phyloP scores from a whole-genome alignment of 2,888 invertebrate species.

The Papilio protenor region DNA sequence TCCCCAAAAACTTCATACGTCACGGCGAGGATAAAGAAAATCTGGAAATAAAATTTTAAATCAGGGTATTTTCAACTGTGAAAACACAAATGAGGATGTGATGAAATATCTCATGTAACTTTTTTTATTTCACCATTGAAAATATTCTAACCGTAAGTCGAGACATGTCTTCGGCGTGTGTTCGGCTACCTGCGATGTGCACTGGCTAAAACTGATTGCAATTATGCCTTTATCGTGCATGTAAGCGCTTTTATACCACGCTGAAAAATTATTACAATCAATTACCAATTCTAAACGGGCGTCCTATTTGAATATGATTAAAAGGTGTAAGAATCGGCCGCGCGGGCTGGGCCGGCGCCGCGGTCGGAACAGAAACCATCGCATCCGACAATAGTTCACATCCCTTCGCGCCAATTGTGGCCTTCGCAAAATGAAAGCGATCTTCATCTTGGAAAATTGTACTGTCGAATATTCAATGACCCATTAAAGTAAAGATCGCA shows the following conservation, averaged over 20 bases:
- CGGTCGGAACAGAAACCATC: conserved; percentile 47
- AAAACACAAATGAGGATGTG: not conserved
- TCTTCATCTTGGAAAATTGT: conserved; percentile 8
- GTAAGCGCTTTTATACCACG: conserved; percentile 75
- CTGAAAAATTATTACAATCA: conserved; percentile 75
- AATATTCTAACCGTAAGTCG: conserved; percentile 72
- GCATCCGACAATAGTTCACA: conserved; percentile 44
- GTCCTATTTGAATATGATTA: conserved; percentile 81
- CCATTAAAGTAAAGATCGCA: conserved; percentile 17
- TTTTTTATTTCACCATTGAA: not conserved
- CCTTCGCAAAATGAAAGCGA: conserved; percentile 44
- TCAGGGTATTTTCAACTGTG: not conserved
- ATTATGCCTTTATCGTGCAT: conserved; percentile 65
- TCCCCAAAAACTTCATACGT: conserved; percentile 74
- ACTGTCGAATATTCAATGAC: not conserved
- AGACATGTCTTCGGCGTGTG: conserved; percentile 65
- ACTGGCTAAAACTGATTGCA: conserved; percentile 64
- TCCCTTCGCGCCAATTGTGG: conserved; percentile 50
- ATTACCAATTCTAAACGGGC: conserved; percentile 79
- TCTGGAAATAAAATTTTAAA: conserved; percentile 59
- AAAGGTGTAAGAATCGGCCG: conserved; percentile 51
- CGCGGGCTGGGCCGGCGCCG: conserved; percentile 31
- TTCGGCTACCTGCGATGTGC: conserved; percentile 59
- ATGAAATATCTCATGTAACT: not conserved
- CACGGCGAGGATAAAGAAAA: conserved; percentile 77